phyloP scores from a whole-genome alignment of 2,113 vertebrate genomes.

The Ia io region DNA sequence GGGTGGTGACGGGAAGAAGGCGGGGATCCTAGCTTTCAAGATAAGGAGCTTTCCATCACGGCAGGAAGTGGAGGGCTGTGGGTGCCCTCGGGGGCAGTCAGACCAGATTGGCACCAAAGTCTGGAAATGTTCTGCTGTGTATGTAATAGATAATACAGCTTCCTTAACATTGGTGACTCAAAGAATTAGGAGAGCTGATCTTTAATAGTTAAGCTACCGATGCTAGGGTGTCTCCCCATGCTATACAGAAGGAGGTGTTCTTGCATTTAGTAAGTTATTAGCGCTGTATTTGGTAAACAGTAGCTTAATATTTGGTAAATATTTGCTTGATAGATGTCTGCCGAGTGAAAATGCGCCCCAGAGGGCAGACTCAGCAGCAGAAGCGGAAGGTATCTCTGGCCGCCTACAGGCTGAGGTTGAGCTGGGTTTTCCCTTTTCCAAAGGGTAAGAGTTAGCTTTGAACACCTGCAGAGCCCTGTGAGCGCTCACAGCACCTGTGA shows the following conservation, averaged over 20 bases:
- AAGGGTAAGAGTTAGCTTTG: background rate
- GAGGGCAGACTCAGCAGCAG: background rate
- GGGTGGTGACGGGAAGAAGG: conserved; percentile 3
- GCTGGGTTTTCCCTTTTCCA: background rate
- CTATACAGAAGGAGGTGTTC: background rate
- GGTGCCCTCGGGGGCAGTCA: background rate
- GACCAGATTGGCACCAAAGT: background rate
- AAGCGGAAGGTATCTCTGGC: background rate
- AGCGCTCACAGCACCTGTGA: background rate
- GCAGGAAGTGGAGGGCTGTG: conserved; percentile 7
- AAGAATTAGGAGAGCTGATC: background rate
- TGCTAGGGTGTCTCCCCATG: background rate
- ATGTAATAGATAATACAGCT: background rate
- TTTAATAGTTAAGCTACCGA: background rate
- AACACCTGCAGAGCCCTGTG: background rate
- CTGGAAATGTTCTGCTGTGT: background rate
- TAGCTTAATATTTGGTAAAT: background rate
- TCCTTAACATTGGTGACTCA: background rate
- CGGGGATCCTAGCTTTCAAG: background rate
- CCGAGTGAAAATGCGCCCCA: background rate
- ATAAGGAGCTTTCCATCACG: background rate
- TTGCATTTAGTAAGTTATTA: background rate
- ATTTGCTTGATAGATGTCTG: background rate
- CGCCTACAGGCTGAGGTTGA: background rate
- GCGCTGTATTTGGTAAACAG: background rate